A percentile compares a stretch with the other conserved stretches of the same genome.
Conservation (phyloP, 2,797 vertebrate species). For the Pelobates cultripes region DNA sequence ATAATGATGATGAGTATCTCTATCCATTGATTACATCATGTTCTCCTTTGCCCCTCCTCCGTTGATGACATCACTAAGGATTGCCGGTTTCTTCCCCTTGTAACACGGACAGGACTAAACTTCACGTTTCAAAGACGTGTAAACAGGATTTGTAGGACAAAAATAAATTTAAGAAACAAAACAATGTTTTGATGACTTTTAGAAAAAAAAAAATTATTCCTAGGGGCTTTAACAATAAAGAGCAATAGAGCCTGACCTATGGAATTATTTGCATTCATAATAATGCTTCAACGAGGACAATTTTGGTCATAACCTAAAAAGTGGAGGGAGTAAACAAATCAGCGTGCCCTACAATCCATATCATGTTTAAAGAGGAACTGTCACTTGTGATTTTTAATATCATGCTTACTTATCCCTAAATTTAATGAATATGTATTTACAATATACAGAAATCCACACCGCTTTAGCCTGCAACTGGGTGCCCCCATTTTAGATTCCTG, state of each 20-base stretch:
- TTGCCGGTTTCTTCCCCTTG: slow-evolving; percentile 49
- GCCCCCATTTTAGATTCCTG: too few species aligned
- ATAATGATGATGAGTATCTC: not conserved
- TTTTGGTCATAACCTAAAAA: not conserved
- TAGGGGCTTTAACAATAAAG: slow-evolving; percentile 42
- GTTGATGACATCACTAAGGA: slow-evolving; percentile 20
- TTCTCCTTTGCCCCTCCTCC: not conserved
- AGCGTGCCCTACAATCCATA: too few species aligned
- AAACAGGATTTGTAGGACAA: slow-evolving; percentile 45
- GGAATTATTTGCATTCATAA: slow-evolving; percentile 18
- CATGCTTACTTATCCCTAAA: too few species aligned
- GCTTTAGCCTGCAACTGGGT: too few species aligned
- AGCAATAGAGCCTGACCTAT: slow-evolving; percentile 43
- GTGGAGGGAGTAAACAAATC: too few species aligned
- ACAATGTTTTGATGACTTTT: slow-evolving; percentile 48
- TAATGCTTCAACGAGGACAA: not conserved
- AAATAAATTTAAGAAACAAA: slow-evolving; percentile 29
- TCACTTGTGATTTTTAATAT: too few species aligned
- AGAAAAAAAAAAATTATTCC: slow-evolving; percentile 39
- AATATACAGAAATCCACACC: too few species aligned
- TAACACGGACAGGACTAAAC: slow-evolving; percentile 30
- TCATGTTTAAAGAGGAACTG: too few species aligned
- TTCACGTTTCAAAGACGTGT: slow-evolving; percentile 33
- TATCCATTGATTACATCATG: slow-evolving; percentile 15
- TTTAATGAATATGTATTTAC: too few species aligned